A percentile compares a stretch with the other conserved stretches of the same genome.
Conservation (phyloP, 2,888 invertebrate genomes). For the Blera fallax region DNA sequence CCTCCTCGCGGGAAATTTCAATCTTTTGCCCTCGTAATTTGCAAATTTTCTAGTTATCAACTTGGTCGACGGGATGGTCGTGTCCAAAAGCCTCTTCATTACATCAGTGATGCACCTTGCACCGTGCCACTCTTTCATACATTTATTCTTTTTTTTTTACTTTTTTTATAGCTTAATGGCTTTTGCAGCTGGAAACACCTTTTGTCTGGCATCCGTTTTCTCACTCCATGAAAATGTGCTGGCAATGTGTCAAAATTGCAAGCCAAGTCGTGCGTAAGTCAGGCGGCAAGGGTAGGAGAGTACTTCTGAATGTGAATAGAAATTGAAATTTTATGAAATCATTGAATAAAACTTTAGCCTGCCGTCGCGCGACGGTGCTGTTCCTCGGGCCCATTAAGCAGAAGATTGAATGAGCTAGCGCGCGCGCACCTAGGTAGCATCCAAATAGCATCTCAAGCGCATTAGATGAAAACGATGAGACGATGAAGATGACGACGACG, state of each 20-base stretch:
- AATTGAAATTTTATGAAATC: slow-evolving; percentile 43
- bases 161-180: slow-evolving; percentile 32
- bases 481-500: not conserved
- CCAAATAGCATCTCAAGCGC: slow-evolving; percentile 44
- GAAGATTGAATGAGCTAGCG: not conserved
- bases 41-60: slow-evolving; percentile 37
- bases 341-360: slow-evolving; percentile 12
- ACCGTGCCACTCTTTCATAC: not conserved
- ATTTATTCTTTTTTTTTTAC: too few relatives aligned
- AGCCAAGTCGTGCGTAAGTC: slow-evolving; percentile 34
- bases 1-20: not conserved
- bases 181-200: slow-evolving; percentile 4
- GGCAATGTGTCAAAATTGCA: slow-evolving; percentile 42
- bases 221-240: not conserved
- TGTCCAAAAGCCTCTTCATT: slow-evolving; percentile 14
- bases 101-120: slow-evolving; percentile 35
- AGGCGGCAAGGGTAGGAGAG: slow-evolving; percentile 1
- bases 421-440: slow-evolving; percentile 19
- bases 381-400: not conserved
- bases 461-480: slow-evolving; percentile 3
- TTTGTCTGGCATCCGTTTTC: slow-evolving; percentile 1
- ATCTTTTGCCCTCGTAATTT: slow-evolving; percentile 13
- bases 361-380: not conserved
- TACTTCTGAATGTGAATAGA: slow-evolving; percentile 30
- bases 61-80: not conserved